Conservation (phyloP, 2,113 vertebrate species). For the Stomatorhinus ivindoensis region DNA sequence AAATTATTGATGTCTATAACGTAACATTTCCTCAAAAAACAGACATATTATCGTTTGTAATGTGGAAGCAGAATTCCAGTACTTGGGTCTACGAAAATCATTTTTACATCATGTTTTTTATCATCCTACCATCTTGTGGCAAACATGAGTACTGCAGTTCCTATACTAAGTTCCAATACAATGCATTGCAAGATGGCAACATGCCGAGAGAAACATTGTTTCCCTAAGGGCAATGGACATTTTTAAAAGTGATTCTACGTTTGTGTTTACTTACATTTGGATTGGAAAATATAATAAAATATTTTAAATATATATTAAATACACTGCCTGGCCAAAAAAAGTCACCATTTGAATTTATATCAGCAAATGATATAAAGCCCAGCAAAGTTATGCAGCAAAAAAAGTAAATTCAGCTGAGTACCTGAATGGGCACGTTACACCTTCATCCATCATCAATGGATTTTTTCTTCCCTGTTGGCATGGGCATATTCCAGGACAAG, state of each 20-base stretch:
- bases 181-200: neutral
- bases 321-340: too few species aligned
- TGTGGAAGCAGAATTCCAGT: neutral
- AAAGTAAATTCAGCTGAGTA: too few species aligned
- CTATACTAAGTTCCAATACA: neutral
- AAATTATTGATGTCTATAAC: neutral
- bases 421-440: too few species aligned
- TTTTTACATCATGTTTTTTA: neutral
- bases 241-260: neutral
- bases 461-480: too few species aligned
- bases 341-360: too few species aligned
- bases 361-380: too few species aligned
- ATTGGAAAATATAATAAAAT: neutral
- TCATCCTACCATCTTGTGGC: neutral
- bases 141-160: neutral
- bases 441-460: too few species aligned
- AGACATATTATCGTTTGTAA: neutral
- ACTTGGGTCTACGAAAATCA: neutral
- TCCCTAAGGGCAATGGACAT: neutral
- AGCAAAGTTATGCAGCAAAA: too few species aligned
- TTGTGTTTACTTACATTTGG: neutral
- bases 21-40: neutral
- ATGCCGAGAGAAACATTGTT: neutral
- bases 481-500: too few species aligned
- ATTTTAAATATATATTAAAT: neutral